These are phyloP conservation scores for Hirtodrosophila histrioides DNA, from an alignment of 2,888 invertebrate genomes.

Conservation along the genomic window DNA sequence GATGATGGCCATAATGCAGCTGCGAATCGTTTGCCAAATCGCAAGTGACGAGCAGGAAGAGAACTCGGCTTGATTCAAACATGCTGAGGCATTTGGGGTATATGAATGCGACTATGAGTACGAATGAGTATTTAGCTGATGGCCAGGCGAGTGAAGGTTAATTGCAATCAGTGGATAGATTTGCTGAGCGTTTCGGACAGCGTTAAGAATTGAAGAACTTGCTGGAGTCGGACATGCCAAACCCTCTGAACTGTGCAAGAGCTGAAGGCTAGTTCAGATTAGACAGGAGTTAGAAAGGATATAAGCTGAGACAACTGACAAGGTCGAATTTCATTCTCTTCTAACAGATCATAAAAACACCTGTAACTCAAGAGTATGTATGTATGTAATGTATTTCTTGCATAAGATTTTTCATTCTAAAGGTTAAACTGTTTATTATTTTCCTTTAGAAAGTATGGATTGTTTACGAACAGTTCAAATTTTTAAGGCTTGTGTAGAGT, in stretches of 20 bases:
- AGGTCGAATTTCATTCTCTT: neutral
- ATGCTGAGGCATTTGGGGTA: conserved; percentile 19
- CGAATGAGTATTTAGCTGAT: conserved; percentile 16
- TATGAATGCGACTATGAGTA: conserved; percentile 13
- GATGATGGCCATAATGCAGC: conserved; percentile 59
- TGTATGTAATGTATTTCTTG: too few relatives aligned
- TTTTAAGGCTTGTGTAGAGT: too few relatives aligned
- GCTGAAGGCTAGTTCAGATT: neutral
- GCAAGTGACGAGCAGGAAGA: conserved; percentile 60
- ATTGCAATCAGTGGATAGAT: conserved; percentile 51
- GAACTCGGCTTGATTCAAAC: conserved; percentile 35
- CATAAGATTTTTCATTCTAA: too few relatives aligned
- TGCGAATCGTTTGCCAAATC: conserved; percentile 56
- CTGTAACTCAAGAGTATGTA: too few relatives aligned
- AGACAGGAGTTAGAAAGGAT: conserved; percentile 5
- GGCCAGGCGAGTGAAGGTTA: conserved; percentile 41
- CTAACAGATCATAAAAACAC: too few relatives aligned
- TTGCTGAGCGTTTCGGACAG: conserved; percentile 54
- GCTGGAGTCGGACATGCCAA: conserved; percentile 45
- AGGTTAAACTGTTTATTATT: too few relatives aligned
- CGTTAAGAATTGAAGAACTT: conserved; percentile 48
- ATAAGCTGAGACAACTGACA: neutral
- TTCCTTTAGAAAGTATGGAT: too few relatives aligned
- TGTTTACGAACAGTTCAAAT: too few relatives aligned
- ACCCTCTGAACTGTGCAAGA: conserved; percentile 16